phyloP scores from a whole-genome alignment of 2,113 vertebrate species.

The Machaerirhynchus nigripectus region DNA sequence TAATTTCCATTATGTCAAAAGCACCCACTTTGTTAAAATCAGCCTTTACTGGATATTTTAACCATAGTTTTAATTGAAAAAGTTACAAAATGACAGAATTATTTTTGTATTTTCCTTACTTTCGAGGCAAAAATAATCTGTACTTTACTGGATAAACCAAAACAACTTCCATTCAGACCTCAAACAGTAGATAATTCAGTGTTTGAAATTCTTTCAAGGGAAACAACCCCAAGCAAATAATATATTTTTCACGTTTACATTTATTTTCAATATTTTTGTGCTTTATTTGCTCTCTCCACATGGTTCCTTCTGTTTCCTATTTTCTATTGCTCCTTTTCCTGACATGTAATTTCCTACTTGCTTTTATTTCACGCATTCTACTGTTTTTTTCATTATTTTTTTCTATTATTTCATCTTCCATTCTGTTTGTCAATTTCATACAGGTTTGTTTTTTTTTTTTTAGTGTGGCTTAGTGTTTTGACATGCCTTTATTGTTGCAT shows the following conservation, averaged over 20 bases:
- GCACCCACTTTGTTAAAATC: not conserved
- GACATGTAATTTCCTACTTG: constrained; percentile 33
- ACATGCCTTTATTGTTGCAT: constrained; percentile 56
- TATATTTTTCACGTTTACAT: constrained; percentile 24
- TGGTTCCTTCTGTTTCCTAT: not conserved
- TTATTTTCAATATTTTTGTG: constrained; percentile 39
- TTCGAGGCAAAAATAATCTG: not conserved
- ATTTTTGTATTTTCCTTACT: not conserved
- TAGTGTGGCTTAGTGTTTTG: not conserved
- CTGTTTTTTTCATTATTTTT: constrained; percentile 21
- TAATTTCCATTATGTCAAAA: not conserved
- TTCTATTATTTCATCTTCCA: constrained; percentile 36
- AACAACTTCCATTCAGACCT: not conserved
- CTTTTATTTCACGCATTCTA: not conserved
- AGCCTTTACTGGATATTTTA: not conserved
- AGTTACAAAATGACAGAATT: not conserved
- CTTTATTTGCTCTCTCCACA: constrained; percentile 38
- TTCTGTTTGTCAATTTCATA: constrained; percentile 48
- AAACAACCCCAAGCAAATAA: not conserved
- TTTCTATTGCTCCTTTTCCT: not conserved
- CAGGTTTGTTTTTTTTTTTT: not conserved
- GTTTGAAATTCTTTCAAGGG: not conserved
- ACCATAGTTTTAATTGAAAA: not conserved
- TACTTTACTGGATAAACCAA: not conserved
- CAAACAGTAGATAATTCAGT: not conserved